phyloP scores from a whole-genome alignment of 2,797 vertebrate species.

The Clarias fuscus region DNA sequence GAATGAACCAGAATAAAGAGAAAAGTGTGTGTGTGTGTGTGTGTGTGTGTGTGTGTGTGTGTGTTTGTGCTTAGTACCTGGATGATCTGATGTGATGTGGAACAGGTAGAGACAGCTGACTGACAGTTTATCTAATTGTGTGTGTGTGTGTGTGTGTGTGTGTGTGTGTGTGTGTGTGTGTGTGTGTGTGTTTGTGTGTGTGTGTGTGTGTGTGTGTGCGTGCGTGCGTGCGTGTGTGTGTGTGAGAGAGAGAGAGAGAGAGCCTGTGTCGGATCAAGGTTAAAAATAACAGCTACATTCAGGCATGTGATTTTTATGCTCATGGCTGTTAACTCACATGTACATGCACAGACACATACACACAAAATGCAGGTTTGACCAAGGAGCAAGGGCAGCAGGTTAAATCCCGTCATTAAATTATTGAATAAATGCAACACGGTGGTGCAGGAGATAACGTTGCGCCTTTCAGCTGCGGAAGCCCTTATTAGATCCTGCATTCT shows the following conservation, averaged over 20 bases:
- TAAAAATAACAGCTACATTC: conserved; percentile 38
- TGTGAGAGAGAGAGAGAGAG: conserved; percentile 10
- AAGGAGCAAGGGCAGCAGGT: neutral
- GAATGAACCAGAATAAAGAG: conserved; percentile 45
- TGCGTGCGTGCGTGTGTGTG: conserved; percentile 27
- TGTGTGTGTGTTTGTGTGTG: neutral
- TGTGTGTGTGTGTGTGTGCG: conserved; percentile 52
- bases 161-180: neutral
- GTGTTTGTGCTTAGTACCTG: neutral
- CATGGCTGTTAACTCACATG: neutral
- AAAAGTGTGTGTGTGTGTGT: conserved; percentile 42
- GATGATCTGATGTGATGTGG: conserved; percentile 29
- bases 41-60: conserved; percentile 5
- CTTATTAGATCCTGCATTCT: neutral
- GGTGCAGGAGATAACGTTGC: neutral
- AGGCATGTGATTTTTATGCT: conserved; percentile 18
- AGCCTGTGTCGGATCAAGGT: conserved; percentile 17
- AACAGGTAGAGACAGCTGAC: conserved; percentile 41
- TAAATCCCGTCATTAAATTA: neutral
- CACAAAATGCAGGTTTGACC: neutral
- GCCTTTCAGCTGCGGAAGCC: neutral
- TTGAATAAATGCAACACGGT: neutral
- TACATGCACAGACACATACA: conserved; percentile 4
- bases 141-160: too few species aligned
- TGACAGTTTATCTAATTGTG: conserved; percentile 29